phyloP scores from a whole-genome alignment of 2,888 invertebrate genomes.

The Capitulum mitella region DNA sequence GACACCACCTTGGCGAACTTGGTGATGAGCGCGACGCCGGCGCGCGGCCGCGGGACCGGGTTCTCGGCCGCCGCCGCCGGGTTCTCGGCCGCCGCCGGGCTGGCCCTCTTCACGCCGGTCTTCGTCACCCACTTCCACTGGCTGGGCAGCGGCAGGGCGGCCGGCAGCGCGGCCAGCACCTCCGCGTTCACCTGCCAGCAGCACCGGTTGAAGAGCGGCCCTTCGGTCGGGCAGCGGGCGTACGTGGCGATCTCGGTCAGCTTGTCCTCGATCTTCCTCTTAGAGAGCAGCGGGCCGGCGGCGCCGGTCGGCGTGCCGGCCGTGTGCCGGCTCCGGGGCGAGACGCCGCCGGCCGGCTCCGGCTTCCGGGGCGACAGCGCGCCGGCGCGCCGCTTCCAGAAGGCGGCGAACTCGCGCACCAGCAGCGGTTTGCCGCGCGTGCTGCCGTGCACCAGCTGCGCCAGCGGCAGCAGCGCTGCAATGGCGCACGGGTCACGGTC shows the following conservation, averaged over 20 bases:
- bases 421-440: conserved; percentile 52
- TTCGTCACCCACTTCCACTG: conserved; percentile 47
- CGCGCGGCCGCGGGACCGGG: neutral
- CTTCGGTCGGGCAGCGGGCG: neutral
- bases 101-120: neutral
- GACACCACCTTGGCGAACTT: conserved; percentile 43
- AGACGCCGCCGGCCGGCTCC: neutral
- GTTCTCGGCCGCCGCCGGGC: neutral
- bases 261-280: conserved; percentile 1
- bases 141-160: conserved; percentile 50
- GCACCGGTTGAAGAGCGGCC: neutral
- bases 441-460: conserved; percentile 61
- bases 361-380: neutral
- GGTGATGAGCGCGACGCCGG: conserved; percentile 37
- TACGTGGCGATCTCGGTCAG: neutral
- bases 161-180: conserved; percentile 49
- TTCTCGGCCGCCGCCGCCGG: neutral
- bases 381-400: conserved; percentile 26
- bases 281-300: neutral
- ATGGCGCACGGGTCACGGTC: too few species aligned
- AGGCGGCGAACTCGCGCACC: conserved; percentile 56
- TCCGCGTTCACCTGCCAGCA: conserved; percentile 60
- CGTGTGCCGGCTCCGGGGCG: neutral
- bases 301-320: neutral
- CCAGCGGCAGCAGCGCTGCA: conserved; percentile 54